Percentiles rank a stretch among this genome's conserved stretches.
Evolutionary conservation across 2,888 invertebrate genomes (phyloP).

Genomic region (Teleiodes luculella): DNA sequence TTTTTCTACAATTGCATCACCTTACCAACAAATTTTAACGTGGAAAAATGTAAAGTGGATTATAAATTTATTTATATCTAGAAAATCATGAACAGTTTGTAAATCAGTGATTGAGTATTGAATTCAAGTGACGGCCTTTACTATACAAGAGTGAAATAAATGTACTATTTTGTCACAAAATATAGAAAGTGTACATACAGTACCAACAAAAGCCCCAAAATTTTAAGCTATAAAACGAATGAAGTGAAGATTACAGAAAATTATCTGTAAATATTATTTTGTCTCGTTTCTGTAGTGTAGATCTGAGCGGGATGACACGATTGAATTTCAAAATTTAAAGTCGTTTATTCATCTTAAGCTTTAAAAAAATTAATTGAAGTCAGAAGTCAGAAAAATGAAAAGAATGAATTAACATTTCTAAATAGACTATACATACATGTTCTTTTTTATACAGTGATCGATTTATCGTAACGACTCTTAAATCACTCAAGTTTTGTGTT

Average conservation of each 20-base stretch:
- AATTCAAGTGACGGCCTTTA: neutral
- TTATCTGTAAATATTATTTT: too few species aligned
- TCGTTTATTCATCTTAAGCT: too few species aligned
- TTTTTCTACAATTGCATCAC: conserved; percentile 4
- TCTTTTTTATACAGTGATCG: too few species aligned
- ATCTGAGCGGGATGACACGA: neutral
- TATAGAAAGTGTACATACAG: neutral
- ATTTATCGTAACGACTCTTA: neutral
- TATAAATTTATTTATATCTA: neutral
- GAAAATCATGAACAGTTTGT: neutral
- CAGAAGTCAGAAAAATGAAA: too few species aligned
- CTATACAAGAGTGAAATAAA: neutral
- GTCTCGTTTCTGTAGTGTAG: neutral
- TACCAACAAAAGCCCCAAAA: conserved; percentile 23
- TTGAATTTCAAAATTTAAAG: too few species aligned
- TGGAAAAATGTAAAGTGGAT: neutral
- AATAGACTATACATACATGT: too few species aligned
- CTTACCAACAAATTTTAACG: neutral
- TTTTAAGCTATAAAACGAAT: neutral
- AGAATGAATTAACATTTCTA: too few species aligned
- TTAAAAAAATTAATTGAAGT: too few species aligned
- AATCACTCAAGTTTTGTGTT: neutral
- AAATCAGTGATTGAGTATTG: neutral
- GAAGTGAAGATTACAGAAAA: neutral
- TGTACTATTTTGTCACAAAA: neutral